These are phyloP conservation scores for Eupithecia vulgata DNA, from an alignment of 2,888 invertebrate species.

Conservation along the genomic window DNA sequence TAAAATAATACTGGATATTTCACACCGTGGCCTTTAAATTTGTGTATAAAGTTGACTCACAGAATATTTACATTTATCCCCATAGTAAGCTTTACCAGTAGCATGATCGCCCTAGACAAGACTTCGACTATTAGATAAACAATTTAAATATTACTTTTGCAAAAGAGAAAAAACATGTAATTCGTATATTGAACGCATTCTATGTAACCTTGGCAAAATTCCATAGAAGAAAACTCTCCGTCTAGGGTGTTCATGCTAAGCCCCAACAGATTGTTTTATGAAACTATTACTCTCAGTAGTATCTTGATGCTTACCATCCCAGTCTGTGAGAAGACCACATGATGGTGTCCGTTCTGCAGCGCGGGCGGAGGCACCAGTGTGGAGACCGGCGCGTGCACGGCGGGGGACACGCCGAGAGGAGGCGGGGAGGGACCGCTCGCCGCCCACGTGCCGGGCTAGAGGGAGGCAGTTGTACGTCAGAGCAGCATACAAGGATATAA, in stretches of 20 bases:
- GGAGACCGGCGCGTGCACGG: slow-evolving; percentile 12
- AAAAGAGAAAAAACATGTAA: no score
- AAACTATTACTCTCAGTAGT: not conserved
- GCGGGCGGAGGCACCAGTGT: slow-evolving; percentile 53
- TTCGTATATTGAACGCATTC: not conserved
- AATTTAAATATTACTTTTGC: not conserved
- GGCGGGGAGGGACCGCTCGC: slow-evolving; percentile 84
- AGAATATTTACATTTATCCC: not conserved
- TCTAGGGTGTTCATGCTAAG: not conserved
- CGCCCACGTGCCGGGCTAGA: slow-evolving; percentile 39
- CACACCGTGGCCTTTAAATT: not conserved
- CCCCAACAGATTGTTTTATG: not conserved
- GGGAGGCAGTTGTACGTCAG: no score
- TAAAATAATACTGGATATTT: not conserved
- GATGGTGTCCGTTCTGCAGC: slow-evolving; percentile 78
- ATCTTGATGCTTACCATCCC: slow-evolving; percentile 71
- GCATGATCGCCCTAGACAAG: not conserved
- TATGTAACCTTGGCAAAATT: not conserved
- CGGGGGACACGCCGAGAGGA: slow-evolving; percentile 27
- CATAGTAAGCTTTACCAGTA: not conserved
- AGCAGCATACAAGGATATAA: no score
- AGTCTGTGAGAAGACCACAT: slow-evolving; percentile 75
- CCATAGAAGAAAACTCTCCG: not conserved
- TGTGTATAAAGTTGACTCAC: not conserved
- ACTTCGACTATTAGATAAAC: not conserved